Base-by-base conservation (phyloP, 2,888 invertebrate genomes). In the Euplagia quadripunctaria region DNA sequence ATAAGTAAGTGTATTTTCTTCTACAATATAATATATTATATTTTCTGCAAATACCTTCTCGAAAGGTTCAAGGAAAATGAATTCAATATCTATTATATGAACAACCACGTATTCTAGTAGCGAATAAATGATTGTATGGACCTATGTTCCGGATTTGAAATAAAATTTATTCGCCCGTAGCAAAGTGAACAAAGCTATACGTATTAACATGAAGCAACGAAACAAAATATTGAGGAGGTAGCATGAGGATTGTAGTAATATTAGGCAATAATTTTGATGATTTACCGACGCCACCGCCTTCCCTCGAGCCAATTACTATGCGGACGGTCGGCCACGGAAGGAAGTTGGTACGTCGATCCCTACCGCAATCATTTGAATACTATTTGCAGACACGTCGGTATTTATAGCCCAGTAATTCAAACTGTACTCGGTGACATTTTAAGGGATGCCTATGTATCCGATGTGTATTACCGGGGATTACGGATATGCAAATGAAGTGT, bases 211-310 rank as follows among this genome's bases (percentile, higher is more conserved):
- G 88, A 86, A 86, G 84, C 88, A 82, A 84, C 90, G 87, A 83
- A 89, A 93, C 90, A 94, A 90, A 93, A 93, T 92, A 94, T 94
- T 93, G 92, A 86, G 82, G 86, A 87, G 88, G 90, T 89, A 85
- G 76, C 84, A 84, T 84, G 87, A 80, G 89, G 91, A 91, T 89
- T 88, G 89, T 87, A 87, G 92, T 93, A 92, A 92, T 93, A 94
- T 93, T 92, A 94, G 93, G 94, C 90, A 95, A 94, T 94, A 94
- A 95, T 95, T 95, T 94, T 88, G 92, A 93, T 95, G 95, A 95
- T 96, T 95, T 95, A 96, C 89, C 87, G 89, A 86, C 86, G 82
- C 87, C 86, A 80, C 88, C 89, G 91, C 92, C 92, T 92, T 91
- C 91, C 90, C 89, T 82, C 80, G 87, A 88, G 89, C 92, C 94